Evolutionary conservation across 2,797 vertebrate genomes (phyloP).

Genomic region (Galagoides demidoff): DNA sequence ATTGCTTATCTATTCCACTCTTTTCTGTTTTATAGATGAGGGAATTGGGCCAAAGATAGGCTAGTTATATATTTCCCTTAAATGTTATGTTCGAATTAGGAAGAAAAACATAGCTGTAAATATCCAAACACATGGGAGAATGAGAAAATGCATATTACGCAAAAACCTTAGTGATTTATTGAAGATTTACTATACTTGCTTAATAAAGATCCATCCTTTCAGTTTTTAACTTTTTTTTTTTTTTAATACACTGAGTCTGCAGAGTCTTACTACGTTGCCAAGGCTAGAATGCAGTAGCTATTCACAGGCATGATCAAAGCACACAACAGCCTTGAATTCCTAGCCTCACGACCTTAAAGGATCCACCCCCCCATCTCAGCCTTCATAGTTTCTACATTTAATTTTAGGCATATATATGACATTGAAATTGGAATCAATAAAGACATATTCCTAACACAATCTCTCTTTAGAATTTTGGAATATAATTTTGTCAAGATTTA

Average conservation of each 20-base stretch:
- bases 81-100: conserved; percentile 38
- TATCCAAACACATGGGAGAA: conserved; percentile 9
- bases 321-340: neutral
- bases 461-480: neutral
- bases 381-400: neutral
- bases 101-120: conserved; percentile 43
- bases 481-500: conserved; percentile 24
- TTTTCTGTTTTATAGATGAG: conserved; percentile 28
- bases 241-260: neutral
- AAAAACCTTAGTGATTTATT: conserved; percentile 15
- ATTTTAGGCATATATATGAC: neutral
- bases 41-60: conserved; percentile 32
- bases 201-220: conserved; percentile 23
- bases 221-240: neutral
- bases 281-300: neutral
- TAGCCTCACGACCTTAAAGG: neutral
- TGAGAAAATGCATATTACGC: neutral
- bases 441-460: neutral
- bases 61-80: conserved; percentile 6
- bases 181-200: neutral
- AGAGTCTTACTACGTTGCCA: neutral
- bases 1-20: neutral
- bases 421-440: neutral
- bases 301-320: neutral
- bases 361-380: neutral